Base-by-base conservation (phyloP, 2,797 vertebrate species). In the Mormyrus hasselquistii region DNA sequence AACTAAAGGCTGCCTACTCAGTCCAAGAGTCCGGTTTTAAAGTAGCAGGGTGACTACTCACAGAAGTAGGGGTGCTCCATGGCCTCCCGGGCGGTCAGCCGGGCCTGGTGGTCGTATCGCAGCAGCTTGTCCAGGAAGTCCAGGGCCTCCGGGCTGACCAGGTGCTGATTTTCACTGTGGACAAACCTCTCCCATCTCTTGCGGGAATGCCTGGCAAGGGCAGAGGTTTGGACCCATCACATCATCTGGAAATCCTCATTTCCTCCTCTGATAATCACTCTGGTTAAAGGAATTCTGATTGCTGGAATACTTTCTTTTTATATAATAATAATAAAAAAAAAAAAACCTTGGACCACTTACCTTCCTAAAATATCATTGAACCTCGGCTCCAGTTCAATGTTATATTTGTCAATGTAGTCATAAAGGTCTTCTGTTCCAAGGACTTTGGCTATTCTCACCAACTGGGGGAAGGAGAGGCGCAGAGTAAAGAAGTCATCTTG, bases 51-150 rank as follows among this genome's bases (percentile, higher is more conserved):
- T 2, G 9, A 1, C 4, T 0, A 82, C 92, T 93, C 90, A 97
- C 96, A 97, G 92, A 96, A 97, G 93, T 96, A 96, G 0, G 95
- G 95, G 89, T 96, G 96, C 85, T 97, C 95, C 96, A 96, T 96
- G 90, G 96, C 96, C 92, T 97, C 96, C 0, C 94, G 95, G 76
- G 96, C 96, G 0, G 96, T 96, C 92, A 97, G 95, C 12, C 96
- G 93, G 89, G 95, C 95, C 91, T 97, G 96, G 90, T 97, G 96
- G 92, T 97, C 96, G 16, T 96, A 97, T 88, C 96, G 95, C 90
- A 96, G 94, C 92, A 96, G 94, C 93, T 97, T 96, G 91, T 97
- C 96, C 91, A 97, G 92, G 92, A 97, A 95, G 92, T 97, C 96
- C 92, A 97, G 93, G 85, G 96, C 96, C 91, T 96, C 96, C 0